Conservation (phyloP, 2,113 vertebrate species). For the Eira barbara region DNA sequence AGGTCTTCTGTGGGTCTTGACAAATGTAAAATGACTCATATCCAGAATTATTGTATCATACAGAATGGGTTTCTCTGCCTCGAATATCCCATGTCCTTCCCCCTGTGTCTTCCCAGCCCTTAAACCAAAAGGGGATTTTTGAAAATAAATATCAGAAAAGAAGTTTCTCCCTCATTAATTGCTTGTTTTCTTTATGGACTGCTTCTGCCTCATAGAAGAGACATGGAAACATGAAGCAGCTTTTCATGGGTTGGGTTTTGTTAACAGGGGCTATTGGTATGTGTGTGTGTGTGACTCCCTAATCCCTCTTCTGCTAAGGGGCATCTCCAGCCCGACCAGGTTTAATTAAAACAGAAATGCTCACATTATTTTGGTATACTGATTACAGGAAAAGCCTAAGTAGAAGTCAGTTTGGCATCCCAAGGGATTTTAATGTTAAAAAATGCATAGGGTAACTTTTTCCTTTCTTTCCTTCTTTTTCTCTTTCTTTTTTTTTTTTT, state of each 20-base stretch:
- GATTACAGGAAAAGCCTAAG: conserved; percentile 81
- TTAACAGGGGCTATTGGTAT: conserved; percentile 73
- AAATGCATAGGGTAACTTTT: conserved; percentile 76
- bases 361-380: conserved; percentile 80
- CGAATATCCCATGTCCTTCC: neutral
- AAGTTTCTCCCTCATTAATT: neutral
- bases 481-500: conserved; percentile 1
- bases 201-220: conserved; percentile 26
- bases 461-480: neutral
- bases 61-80: neutral
- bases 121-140: neutral
- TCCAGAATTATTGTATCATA: neutral
- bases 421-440: conserved; percentile 79
- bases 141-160: neutral
- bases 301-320: conserved; percentile 76
- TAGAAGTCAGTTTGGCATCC: conserved; percentile 79
- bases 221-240: conserved; percentile 47
- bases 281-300: conserved; percentile 71
- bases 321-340: conserved; percentile 68
- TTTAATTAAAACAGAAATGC: conserved; percentile 82
- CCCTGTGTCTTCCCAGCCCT: neutral
- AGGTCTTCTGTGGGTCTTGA: neutral
- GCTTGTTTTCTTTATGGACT: conserved; percentile 27
- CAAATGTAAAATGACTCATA: neutral
- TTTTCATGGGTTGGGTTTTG: conserved; percentile 54